Evolutionary conservation across 2,797 vertebrate species (phyloP).

Genomic region (Rallus crepitans): DNA sequence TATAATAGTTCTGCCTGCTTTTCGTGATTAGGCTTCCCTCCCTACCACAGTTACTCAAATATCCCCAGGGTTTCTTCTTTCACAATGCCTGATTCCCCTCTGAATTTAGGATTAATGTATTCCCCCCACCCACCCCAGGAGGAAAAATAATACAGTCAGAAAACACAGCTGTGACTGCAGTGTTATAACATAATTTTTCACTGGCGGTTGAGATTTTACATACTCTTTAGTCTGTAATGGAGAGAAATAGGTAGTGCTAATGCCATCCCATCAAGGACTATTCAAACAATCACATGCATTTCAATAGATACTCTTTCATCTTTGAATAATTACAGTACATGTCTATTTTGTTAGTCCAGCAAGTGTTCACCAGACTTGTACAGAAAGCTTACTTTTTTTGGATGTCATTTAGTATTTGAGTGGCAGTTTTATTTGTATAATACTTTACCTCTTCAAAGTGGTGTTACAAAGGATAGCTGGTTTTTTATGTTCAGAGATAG

Average conservation of each 20-base stretch:
- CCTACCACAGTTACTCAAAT: neutral
- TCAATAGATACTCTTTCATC: slow-evolving; percentile 30
- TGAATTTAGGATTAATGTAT: slow-evolving; percentile 11
- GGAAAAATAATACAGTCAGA: neutral
- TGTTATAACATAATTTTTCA: neutral
- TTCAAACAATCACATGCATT: neutral
- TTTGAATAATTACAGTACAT: slow-evolving; percentile 19
- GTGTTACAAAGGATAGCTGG: neutral
- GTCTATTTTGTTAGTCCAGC: neutral
- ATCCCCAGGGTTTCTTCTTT: slow-evolving; percentile 21
- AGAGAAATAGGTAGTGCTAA: slow-evolving; percentile 3
- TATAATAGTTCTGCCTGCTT: neutral
- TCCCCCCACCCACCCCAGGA: neutral
- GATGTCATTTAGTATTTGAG: slow-evolving; percentile 12
- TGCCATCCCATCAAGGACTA: neutral
- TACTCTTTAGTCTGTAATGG: neutral
- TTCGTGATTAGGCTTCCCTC: slow-evolving; percentile 8
- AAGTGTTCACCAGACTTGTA: slow-evolving; percentile 51
- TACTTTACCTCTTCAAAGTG: slow-evolving; percentile 33
- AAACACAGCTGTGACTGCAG: neutral
- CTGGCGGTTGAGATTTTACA: neutral
- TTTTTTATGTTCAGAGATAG: slow-evolving; percentile 3
- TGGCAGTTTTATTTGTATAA: slow-evolving; percentile 39
- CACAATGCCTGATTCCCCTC: neutral
- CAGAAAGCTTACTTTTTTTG: slow-evolving; percentile 14